A percentile compares a stretch with the other conserved stretches of the same genome.
Evolutionary conservation across 2,797 vertebrate genomes (phyloP).

Genomic region (Graptemys geographica): DNA sequence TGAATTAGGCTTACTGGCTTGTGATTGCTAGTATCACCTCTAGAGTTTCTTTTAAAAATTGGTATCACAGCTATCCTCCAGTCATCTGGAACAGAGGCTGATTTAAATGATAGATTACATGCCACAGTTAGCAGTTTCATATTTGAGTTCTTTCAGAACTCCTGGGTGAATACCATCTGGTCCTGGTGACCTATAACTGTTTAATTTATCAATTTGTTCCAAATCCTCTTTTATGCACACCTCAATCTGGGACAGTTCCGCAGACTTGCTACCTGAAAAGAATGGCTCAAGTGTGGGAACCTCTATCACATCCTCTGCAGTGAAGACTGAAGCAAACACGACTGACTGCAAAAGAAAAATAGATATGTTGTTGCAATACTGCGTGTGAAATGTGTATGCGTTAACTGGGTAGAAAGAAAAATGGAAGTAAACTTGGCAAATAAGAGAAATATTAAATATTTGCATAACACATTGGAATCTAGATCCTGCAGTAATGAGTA

Average conservation of each 20-base stretch:
- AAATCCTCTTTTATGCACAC: neutral
- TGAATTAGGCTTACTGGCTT: neutral
- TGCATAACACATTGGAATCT: neutral
- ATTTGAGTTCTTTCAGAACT: neutral
- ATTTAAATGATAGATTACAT: neutral
- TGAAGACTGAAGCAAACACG: neutral
- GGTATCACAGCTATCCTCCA: neutral
- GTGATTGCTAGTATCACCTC: neutral
- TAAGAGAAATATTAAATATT: neutral
- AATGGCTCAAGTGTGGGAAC: neutral
- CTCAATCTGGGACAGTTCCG: neutral
- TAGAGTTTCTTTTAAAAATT: neutral
- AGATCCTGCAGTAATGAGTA: neutral
- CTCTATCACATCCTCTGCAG: neutral
- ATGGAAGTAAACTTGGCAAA: conserved; percentile 21
- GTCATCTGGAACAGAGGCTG: neutral
- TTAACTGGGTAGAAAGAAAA: conserved; percentile 11
- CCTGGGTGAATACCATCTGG: too few relatives aligned
- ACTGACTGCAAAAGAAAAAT: conserved; percentile 3
- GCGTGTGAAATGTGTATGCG: conserved; percentile 16
- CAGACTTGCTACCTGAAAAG: neutral
- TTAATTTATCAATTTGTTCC: neutral
- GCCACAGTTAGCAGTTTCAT: neutral
- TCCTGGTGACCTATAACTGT: neutral
- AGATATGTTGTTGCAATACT: conserved; percentile 1